Percentiles rank a stretch among this genome's conserved stretches.
Evolutionary conservation across 2,888 invertebrate species (phyloP).

Genomic region (Trisateles emortualis): DNA sequence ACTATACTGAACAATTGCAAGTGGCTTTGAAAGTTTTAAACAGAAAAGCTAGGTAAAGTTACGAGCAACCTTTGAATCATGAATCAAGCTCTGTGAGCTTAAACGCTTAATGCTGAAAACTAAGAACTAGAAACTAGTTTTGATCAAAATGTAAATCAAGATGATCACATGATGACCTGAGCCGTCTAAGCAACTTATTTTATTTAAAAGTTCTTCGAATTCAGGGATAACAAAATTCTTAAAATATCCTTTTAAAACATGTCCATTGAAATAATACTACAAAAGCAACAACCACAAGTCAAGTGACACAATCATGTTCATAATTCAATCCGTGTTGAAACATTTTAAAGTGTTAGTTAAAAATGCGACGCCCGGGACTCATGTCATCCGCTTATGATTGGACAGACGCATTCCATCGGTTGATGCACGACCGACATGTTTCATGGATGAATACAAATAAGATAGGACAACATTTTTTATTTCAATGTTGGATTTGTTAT

Average conservation of each 20-base stretch:
- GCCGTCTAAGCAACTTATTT: too few relatives aligned
- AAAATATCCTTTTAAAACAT: constrained; percentile 1
- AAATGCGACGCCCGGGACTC: constrained; percentile 63
- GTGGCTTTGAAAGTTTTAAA: constrained; percentile 7
- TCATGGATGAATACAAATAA: constrained; percentile 49
- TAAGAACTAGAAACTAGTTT: background rate
- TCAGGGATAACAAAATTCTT: background rate
- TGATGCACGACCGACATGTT: constrained; percentile 55
- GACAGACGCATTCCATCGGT: constrained; percentile 71
- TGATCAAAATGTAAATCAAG: background rate
- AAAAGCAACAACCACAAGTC: constrained; percentile 26
- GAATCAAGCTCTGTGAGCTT: background rate
- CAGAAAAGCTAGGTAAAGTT: background rate
- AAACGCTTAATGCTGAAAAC: background rate
- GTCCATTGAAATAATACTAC: constrained; percentile 23
- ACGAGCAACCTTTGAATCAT: background rate
- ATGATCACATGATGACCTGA: too few relatives aligned
- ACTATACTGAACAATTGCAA: constrained; percentile 7
- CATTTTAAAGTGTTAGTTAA: constrained; percentile 53
- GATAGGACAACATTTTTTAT: constrained; percentile 39
- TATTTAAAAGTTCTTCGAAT: too few relatives aligned
- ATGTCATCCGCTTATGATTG: constrained; percentile 73
- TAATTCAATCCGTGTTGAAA: constrained; percentile 55
- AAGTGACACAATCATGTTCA: constrained; percentile 46
- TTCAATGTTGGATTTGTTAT: constrained; percentile 24